phyloP scores from a whole-genome alignment of 1,140 invertebrate species.

The Notospermus geniculatus region DNA sequence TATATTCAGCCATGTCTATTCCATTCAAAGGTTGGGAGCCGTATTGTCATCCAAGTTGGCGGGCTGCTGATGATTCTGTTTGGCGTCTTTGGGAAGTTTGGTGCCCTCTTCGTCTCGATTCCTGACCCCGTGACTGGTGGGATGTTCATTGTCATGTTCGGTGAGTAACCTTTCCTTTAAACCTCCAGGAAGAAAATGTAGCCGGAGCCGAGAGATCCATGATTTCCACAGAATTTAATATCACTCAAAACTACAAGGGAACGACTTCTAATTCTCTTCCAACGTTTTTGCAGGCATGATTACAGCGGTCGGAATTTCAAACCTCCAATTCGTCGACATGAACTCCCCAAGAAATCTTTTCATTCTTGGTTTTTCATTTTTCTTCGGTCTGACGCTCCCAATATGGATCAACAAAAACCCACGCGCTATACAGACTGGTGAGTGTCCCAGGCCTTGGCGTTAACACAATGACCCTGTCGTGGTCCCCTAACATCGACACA shows the following conservation, averaged over 20 bases:
- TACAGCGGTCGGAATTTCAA: conserved; percentile 60
- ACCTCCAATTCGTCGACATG: conserved; percentile 76
- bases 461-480: too few species aligned
- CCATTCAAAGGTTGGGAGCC: conserved; percentile 70
- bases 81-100: conserved; percentile 68
- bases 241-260: too few species aligned
- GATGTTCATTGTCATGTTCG: conserved; percentile 85
- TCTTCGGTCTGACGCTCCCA: conserved; percentile 74
- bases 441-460: too few species aligned
- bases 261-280: too few species aligned
- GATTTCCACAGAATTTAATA: too few species aligned
- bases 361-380: conserved; percentile 79
- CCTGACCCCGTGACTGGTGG: conserved; percentile 83
- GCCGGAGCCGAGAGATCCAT: too few species aligned
- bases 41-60: conserved; percentile 79
- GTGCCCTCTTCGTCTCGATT: conserved; percentile 82
- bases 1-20: too few species aligned
- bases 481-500: too few species aligned
- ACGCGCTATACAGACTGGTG: conserved; percentile 67
- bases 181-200: too few species aligned
- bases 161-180: conserved; percentile 50
- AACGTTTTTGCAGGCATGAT: conserved; percentile 14
- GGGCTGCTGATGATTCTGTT: conserved; percentile 76
- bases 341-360: conserved; percentile 77
- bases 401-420: conserved; percentile 71